phyloP scores from a whole-genome alignment of 2,113 vertebrate species.

The Halcyon malimbica region DNA sequence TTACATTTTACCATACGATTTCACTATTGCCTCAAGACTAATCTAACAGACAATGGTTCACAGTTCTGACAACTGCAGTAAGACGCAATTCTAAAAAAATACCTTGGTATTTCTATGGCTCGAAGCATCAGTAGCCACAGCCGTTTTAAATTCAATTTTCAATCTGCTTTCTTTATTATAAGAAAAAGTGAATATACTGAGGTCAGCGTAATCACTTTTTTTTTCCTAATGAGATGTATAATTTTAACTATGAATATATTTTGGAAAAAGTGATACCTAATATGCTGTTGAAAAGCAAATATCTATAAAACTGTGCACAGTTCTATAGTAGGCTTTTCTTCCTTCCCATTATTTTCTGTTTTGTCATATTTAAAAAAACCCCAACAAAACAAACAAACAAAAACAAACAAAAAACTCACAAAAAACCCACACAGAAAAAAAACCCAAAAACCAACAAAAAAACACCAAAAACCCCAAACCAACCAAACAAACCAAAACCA shows the following conservation, averaged over 20 bases:
- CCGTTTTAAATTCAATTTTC: background rate
- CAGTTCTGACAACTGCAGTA: background rate
- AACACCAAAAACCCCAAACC: no score
- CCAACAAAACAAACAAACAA: no score
- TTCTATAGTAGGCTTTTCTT: background rate
- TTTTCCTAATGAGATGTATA: background rate
- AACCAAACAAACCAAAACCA: no score
- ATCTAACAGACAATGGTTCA: background rate
- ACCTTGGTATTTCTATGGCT: background rate
- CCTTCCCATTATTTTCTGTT: background rate
- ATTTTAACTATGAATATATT: background rate
- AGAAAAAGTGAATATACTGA: background rate
- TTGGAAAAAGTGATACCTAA: background rate
- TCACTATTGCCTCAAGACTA: background rate
- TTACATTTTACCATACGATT: background rate
- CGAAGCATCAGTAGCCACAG: background rate
- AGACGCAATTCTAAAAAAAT: background rate
- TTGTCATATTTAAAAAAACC: rapidly evolving
- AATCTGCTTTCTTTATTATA: background rate
- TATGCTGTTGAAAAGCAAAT: background rate
- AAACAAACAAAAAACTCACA: no score
- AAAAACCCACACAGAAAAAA: no score
- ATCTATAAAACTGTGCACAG: background rate
- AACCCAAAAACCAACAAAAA: no score
- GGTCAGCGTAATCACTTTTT: background rate